These are phyloP conservation scores for Apodemia zela DNA, from an alignment of 2,888 invertebrate species.

Conservation along the genomic window DNA sequence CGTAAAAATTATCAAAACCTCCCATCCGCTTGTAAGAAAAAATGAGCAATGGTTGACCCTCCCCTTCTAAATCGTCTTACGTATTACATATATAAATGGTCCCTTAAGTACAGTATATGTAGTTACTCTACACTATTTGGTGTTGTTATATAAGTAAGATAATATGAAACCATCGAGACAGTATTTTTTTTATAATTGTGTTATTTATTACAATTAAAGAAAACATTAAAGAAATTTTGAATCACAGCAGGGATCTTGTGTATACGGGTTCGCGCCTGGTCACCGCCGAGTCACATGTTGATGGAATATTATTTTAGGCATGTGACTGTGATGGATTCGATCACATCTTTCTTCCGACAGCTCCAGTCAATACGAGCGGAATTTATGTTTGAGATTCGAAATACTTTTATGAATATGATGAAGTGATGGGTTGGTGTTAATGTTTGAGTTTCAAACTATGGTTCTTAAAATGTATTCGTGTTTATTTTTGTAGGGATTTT, in stretches of 20 bases:
- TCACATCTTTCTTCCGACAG: slow-evolving; percentile 66
- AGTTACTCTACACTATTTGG: too few relatives aligned
- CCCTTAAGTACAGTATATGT: too few relatives aligned
- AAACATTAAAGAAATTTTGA: slow-evolving; percentile 24
- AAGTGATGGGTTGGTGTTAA: slow-evolving; percentile 41
- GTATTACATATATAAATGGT: too few relatives aligned
- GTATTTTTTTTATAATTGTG: slow-evolving; percentile 1
- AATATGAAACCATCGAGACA: too few relatives aligned
- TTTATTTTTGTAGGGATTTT: neutral
- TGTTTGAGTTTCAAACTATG: slow-evolving; percentile 18
- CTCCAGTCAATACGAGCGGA: slow-evolving; percentile 50
- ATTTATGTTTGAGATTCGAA: slow-evolving; percentile 22
- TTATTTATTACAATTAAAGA: slow-evolving; percentile 7
- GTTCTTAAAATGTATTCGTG: neutral
- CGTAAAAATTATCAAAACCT: too few relatives aligned
- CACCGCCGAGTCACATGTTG: slow-evolving; percentile 43
- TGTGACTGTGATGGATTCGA: slow-evolving; percentile 76
- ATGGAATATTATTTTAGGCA: slow-evolving; percentile 68
- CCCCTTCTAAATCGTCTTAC: too few relatives aligned
- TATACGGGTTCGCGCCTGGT: slow-evolving; percentile 49
- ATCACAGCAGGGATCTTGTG: slow-evolving; percentile 56
- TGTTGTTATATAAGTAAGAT: too few relatives aligned
- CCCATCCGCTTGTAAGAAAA: too few relatives aligned
- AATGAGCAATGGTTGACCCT: too few relatives aligned
- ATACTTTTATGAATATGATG: slow-evolving; percentile 48